Evolutionary conservation across 92 coral and sea anemone genomes (phyloP), one percentile per base, ranked within the genome.

Genomic region (Porites rus): DNA sequence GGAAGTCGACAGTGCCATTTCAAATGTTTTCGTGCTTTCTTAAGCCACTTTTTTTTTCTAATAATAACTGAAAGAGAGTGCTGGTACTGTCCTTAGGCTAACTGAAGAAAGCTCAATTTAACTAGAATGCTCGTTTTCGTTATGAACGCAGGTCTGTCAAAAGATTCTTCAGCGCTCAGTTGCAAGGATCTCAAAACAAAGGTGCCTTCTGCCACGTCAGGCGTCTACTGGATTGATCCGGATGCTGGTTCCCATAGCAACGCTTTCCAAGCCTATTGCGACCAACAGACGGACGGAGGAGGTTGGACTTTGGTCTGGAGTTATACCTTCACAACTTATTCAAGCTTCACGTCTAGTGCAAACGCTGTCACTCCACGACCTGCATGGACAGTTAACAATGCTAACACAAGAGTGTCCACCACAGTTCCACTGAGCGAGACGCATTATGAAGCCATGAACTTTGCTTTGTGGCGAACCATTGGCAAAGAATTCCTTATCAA

Each of bases 231-330:
- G 86, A 81, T 81, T 64, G 86, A 69, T 2, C 86, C 86, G n/a
- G 86, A 81, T 71, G 78, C 19, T 81, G 86, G 86, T 72, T 56
- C 85, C 68, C 43, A 25, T 28, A 77, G 50, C 38, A 73, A 74
- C 31, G 69, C 90, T 28, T 86, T 86, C 73, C 69, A 77, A 38
- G 90, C 78, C 69, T 80, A 79, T 67, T 87, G 90, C 66, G 90
- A 87, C 11, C 74, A 65, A 63, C 14, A 10, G 6, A 52, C 76
- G 12, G 66, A 43, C 0, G 90, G 71, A 5, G 90, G 90, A 10
- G 90, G 90, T 21, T 87, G 90, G 90, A 87, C 90, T 1, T 46
- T 88, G 25, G 92, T 84, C n/a, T 89, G 74, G 72, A 73, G 89
- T 38, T 89, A 89, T 69, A 83, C 79, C 54, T 89, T 89, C 74